Evolutionary conservation across 2,888 invertebrate genomes (phyloP), one percentile per base, ranked within the genome.

Genomic region (Scaptodrosophila latifasciaeformis): DNA sequence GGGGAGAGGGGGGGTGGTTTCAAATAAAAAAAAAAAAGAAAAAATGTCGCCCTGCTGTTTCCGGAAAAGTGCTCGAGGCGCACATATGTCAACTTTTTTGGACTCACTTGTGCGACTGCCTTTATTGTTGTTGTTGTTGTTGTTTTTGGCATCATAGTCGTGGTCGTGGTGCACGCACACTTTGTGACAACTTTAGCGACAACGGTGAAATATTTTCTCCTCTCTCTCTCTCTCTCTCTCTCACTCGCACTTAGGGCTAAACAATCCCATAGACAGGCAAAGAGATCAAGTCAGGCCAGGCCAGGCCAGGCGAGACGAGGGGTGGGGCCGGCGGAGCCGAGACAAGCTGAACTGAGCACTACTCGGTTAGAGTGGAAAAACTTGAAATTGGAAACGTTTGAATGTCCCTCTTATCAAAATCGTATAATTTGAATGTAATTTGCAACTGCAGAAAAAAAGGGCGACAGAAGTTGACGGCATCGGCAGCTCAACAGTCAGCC

Each of bases 61-160:
- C 67, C 62, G 52, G 70, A 75, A 85, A 80, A 75, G 78, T 77
- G 85, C 85, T 84, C 76, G 82, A 78, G 85, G 84, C 84, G 81
- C 83, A 85, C 85, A 86, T 86, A 86, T 86, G 85, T 85, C 85
- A 83, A 80, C 82, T 85, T 86, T 84, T 76, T 71, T 59, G 59
- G 59, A 52, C 37, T 24, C 4, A 24, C 24, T 24, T 65, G 51
- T 66, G 55, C 55, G 53, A 57, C 53, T 46, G 15, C 53, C 31
- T 42, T 13, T 61, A 27, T 37, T 39, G 48, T 18, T 39, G 19
- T 10, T 30, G 46, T 29, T 54, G 46, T 19, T 51, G 56, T 47
- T 59, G 47, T 42, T 34, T 52, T 35, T 49, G 34, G 29, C n/a
- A n/a, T n/a, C n/a, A n/a, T n/a, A n/a, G n/a, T 44, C 15, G 34